phyloP scores from a whole-genome alignment of 2,888 invertebrate genomes.

The Ecliptopera silaceata region DNA sequence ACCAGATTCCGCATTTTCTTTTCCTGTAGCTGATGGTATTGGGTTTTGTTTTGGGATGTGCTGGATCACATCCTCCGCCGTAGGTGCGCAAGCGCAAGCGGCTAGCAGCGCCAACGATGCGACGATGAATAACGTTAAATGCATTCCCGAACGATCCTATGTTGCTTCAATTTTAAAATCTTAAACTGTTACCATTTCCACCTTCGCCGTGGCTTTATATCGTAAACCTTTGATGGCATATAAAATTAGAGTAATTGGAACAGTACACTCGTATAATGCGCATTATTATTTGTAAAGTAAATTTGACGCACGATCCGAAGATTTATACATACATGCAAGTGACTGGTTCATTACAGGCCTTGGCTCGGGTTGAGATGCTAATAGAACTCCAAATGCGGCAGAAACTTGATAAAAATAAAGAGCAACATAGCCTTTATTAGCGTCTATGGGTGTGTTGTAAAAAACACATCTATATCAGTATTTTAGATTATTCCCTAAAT shows the following conservation, averaged over 20 bases:
- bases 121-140: slow-evolving; percentile 70
- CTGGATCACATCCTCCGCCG: slow-evolving; percentile 68
- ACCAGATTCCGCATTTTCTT: slow-evolving; percentile 70
- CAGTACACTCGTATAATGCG: slow-evolving; percentile 58
- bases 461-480: slow-evolving; percentile 38
- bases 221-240: slow-evolving; percentile 57
- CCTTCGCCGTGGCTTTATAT: slow-evolving; percentile 53
- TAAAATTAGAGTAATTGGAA: slow-evolving; percentile 64
- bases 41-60: slow-evolving; percentile 68
- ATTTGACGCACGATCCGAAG: slow-evolving; percentile 60
- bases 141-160: slow-evolving; percentile 76
- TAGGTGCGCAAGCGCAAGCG: slow-evolving; percentile 68
- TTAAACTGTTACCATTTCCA: slow-evolving; percentile 43
- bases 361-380: slow-evolving; percentile 55
- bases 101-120: slow-evolving; percentile 73
- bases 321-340: slow-evolving; percentile 51
- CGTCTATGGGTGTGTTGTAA: slow-evolving; percentile 42
- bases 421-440: slow-evolving; percentile 52
- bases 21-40: slow-evolving; percentile 77
- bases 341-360: slow-evolving; percentile 61
- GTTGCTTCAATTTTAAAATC: slow-evolving; percentile 54
- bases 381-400: slow-evolving; percentile 54
- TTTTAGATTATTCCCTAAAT: slow-evolving; percentile 10
- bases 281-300: slow-evolving; percentile 60
- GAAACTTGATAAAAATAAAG: slow-evolving; percentile 57